phyloP scores from a whole-genome alignment of 2,113 vertebrate species.

The Myrmecophaga tridactyla region DNA sequence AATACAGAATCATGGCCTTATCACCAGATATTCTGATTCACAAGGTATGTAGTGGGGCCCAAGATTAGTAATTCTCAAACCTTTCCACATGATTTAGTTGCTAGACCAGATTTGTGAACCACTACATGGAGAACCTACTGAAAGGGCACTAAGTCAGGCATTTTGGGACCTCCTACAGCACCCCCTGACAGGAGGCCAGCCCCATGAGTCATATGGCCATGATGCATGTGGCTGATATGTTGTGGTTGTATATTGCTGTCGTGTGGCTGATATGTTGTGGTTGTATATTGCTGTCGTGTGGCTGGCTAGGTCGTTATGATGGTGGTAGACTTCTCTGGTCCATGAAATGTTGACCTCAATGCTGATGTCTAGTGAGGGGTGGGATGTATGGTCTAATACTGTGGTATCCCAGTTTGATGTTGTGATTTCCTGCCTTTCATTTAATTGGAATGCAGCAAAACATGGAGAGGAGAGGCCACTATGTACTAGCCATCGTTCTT shows the following conservation, averaged over 20 bases:
- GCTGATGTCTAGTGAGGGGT: background rate
- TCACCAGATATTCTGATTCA: background rate
- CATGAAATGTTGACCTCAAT: background rate
- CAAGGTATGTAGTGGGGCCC: background rate
- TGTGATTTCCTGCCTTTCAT: background rate
- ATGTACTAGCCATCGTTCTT: fast-evolving
- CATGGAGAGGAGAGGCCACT: background rate
- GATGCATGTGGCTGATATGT: background rate
- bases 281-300: background rate
- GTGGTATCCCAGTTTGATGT: background rate
- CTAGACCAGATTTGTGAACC: background rate
- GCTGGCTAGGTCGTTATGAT: background rate
- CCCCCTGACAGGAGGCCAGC: background rate
- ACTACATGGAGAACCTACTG: background rate
- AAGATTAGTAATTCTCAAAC: background rate
- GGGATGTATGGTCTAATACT: background rate
- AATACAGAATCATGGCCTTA: background rate
- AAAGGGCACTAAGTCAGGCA: background rate
- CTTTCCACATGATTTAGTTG: background rate
- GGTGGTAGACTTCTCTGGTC: background rate
- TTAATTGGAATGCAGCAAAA: background rate
- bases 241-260: background rate
- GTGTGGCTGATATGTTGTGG: background rate
- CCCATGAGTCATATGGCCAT: background rate
- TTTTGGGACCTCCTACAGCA: background rate